Base-by-base conservation (phyloP, 1,140 invertebrate genomes). In the Platyscapa corneri region DNA sequence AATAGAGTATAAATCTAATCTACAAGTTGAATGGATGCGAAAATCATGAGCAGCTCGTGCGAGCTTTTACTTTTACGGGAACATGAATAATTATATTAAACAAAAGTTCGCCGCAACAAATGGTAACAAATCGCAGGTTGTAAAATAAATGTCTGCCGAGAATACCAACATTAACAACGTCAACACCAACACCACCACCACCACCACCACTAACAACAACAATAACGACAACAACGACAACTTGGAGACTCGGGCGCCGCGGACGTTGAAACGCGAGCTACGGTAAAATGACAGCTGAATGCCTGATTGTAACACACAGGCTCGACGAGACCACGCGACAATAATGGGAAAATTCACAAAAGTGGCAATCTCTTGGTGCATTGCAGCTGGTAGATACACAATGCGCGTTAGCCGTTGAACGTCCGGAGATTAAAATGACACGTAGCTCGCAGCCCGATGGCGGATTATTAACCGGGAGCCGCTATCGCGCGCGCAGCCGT, bases 291-390 rank as follows among this genome's bases (percentile, higher is more conserved):
- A 49, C 64, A 70, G 64, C 34, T 65, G 77, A 80, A 70, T 81
- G 42, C 14, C 20, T 42, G 79, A 72, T 80, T 53, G 65, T 72
- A 49, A 14, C 12, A n/a, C n/a, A 10, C 8, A 27, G 20, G 30
- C n/a, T 23, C 46, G 75, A 46, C 2, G 37, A 27, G 30, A 60
- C 23, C 39, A 27, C 65, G 42, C 64, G 79, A 70, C 79, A 70
- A 81, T 72, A 72, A 81, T 32, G 34, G 42, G 34, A 60, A 60
- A 46, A 80, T 42, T 67, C 60, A 65, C 27, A 67, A 80, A 80
- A 80, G 53, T 39, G 3, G 56, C 30, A n/a, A 30, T 46, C 18
- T 16, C 34, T 27, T 18, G 8, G 46, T 12, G 30, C 20, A 14
- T 5, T 7, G 23, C 3, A 6, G 10, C 56, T 7, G 23, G 65